Evolutionary conservation across 2,888 invertebrate species (phyloP), one percentile per base, ranked within the genome.

Genomic region (Keiferia lycopersicella): DNA sequence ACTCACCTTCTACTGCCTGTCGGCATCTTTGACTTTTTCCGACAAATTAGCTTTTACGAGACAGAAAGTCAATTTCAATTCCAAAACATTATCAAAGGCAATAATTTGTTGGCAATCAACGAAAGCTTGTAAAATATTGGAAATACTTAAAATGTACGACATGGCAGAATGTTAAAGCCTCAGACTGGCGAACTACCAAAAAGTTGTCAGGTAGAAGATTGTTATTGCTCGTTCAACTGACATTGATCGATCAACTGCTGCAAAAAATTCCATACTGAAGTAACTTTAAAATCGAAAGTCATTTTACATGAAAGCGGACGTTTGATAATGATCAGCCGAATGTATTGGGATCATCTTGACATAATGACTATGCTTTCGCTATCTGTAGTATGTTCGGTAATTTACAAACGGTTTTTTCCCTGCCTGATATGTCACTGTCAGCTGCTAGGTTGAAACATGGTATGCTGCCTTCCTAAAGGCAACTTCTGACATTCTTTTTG

Each of bases 211-310:
- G 61, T 48, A 61, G 34, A 48, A 26, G 50, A 60, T 30, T 60
- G 30, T 61, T 61, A 61, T 61, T 26, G 61, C 48, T 16, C 16
- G 26, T 16, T n/a, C 14, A 26, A 30, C n/a, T 50, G 61, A 61
- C 61, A 50, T 22, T 61, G 61, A 61, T 61, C 12, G 61, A 58
- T 34, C 38, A 58, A 58, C 18, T 58, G 34, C 34, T 56, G 58
- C 34, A 58, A 58, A 34, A 22, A 34, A 58, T 34, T 20, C 14
- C 39, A 56, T 34, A 30, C n/a, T 51, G 20, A 51, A 18, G 48
- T 48, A 48, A 48, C 48, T 16, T 45, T 48, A 48, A 48, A 51
- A 51, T 8, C 51, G 20, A 22, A 51, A 51, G 51, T 51, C 11
- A 51, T 20, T 51, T 48, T 48, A 18, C 16, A 48, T 51, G 51